phyloP scores from a whole-genome alignment of 2,113 vertebrate species.

The Herpailurus yagouaroundi region DNA sequence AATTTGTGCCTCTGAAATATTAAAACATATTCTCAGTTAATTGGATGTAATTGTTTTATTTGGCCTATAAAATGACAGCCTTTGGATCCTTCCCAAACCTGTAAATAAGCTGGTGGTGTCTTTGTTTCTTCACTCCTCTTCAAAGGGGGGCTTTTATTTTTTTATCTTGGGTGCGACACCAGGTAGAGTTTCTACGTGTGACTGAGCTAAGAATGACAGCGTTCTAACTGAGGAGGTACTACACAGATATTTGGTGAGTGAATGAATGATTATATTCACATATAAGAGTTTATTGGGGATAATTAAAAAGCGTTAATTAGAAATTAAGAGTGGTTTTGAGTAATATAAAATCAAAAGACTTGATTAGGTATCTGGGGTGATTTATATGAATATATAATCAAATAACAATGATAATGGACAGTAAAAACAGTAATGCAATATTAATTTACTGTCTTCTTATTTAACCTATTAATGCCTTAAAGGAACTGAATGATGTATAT shows the following conservation, averaged over 20 bases:
- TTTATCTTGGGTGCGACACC: background rate
- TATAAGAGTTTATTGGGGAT: background rate
- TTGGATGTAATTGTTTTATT: background rate
- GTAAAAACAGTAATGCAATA: background rate
- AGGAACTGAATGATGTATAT: background rate
- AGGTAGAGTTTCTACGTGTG: background rate
- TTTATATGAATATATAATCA: background rate
- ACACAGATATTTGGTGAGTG: background rate
- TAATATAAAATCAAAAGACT: background rate
- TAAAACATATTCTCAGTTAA: background rate
- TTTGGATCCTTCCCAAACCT: background rate
- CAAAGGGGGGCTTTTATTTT: background rate
- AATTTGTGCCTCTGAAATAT: background rate
- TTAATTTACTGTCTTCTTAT: background rate
- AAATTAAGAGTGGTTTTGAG: background rate
- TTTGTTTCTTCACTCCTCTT: background rate
- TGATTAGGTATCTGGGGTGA: background rate
- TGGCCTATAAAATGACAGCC: background rate
- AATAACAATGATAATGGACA: background rate
- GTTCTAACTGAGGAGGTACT: background rate
- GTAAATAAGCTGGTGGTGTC: background rate
- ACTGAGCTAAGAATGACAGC: background rate
- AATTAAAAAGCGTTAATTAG: background rate
- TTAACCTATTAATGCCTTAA: background rate
- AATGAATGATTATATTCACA: background rate